Evolutionary conservation across 1,140 invertebrate species (phyloP), one percentile per base, ranked within the genome.

Genomic region (Hyles euphorbiae): DNA sequence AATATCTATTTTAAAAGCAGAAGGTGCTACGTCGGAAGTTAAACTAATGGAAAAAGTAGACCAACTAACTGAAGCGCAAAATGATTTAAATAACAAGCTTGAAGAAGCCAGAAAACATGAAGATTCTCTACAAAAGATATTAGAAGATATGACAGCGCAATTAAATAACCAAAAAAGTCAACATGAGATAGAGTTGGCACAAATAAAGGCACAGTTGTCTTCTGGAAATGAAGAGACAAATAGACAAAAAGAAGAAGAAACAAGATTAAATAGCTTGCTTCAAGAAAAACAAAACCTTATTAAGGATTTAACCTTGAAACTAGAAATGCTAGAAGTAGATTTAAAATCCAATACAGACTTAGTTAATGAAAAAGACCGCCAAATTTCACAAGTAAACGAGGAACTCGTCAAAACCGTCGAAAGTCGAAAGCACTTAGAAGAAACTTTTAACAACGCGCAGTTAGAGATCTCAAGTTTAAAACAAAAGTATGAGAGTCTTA

Each of bases 341-440:
- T 56, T 89, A 22, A 89, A 88, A 74, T 89, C 88, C 5, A 85
- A 88, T 74, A 56, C 69, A 58, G 88, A 90, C 72, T 82, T 89
- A 36, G 58, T 89, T 61, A 62, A 58, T 47, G 89, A 91, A 72
- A 91, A 90, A 74, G 77, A 89, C 53, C 84, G 89, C 2, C 88
- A 90, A 77, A 83, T 92, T 22, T 63, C 80, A 54, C 82, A 89
- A 48, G 82, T 91, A 34, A 90, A 86, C 51, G 78, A 87, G 63
- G 87, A 91, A 61, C 78, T 91, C n/a, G 89, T 79, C 61, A 84
- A 88, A 71, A 86, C 87, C 32, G 78, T 78, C 56, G 86, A 89
- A 63, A 80, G 76, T 67, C 89, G 88, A 72, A 82, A 88, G 53
- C 74, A 79, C 63, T 56, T 89, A 47, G 89, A 90, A 70, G 86